phyloP scores from a whole-genome alignment of 2,113 vertebrate genomes.

The Chionodraco myersi region DNA sequence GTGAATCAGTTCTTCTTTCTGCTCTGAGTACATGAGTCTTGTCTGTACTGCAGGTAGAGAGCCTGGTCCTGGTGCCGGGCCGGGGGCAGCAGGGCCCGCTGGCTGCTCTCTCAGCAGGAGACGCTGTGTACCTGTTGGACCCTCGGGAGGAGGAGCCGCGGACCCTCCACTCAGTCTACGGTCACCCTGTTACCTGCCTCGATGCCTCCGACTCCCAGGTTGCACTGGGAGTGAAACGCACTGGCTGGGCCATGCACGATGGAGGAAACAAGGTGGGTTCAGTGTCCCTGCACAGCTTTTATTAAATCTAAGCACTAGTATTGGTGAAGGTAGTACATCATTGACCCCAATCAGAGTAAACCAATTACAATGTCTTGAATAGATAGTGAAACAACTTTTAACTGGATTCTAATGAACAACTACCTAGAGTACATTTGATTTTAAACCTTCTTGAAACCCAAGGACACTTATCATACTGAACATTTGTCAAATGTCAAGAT shows the following conservation, averaged over 20 bases:
- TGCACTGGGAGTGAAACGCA: constrained; percentile 91
- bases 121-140: constrained; percentile 88
- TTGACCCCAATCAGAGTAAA: not conserved
- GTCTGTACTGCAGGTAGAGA: constrained; percentile 85
- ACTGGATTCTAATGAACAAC: too few relatives aligned
- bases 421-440: too few relatives aligned
- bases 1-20: not conserved
- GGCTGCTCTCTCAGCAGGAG: constrained; percentile 86
- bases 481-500: too few relatives aligned
- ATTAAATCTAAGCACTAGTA: not conserved
- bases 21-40: too few relatives aligned
- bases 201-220: constrained; percentile 85
- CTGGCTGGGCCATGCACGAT: constrained; percentile 91
- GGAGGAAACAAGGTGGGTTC: constrained; percentile 93
- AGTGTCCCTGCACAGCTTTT: not conserved
- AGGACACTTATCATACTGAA: too few relatives aligned
- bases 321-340: too few relatives aligned
- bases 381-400: not conserved
- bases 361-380: not conserved
- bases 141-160: constrained; percentile 77
- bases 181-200: constrained; percentile 92
- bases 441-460: too few relatives aligned
- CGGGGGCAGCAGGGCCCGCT: constrained; percentile 78
- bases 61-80: constrained; percentile 87
- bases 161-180: constrained; percentile 90